Base-by-base conservation (phyloP, 2,888 invertebrate genomes). In the Proisotoma minuta region DNA sequence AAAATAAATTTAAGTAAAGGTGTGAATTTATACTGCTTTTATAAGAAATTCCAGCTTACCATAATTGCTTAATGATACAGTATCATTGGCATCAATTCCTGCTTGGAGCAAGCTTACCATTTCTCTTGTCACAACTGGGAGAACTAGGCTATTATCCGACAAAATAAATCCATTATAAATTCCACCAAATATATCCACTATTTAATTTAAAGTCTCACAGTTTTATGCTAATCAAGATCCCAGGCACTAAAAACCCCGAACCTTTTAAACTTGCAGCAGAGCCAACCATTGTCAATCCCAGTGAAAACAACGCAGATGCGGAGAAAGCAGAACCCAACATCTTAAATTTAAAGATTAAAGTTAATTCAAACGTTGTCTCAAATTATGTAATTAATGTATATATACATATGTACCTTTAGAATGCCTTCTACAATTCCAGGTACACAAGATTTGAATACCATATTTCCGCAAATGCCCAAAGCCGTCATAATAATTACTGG, bases 281-380 rank as follows among this genome's bases (percentile, higher is more conserved):
- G 4, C 94, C 95, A 15, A 95, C 93, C 87, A 97, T 93, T 76
- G 90, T 85, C 39, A 95, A 79, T 0, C 97, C 97, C 22, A 97
- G 81, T 58, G 93, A 81, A 77, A 97, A 96, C 28, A 97, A 80
- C 0, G 96, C 94, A 49, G 90, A 86, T 1, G 93, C 94, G 27
- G 93, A 89, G 78, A 95, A 97, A 5, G 96, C 91, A 75, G 88
- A 84, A 0, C 91, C 91, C 74, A 93, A 84, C 2, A 88, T 87
- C 82, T 86, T 73, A 58, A 77, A 76, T 58, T 71, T 34, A 62
- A 60, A 66, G 63, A 66, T 63, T 29, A 8, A 56, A 49, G 15
- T 50, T n/a, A 57, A 12, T 27, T 47, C 39, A 54, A 62, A 43
- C n/a, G 40, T 48, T 18, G 51, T 15, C 4, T 51, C 51, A 24